Evolutionary conservation across 2,888 invertebrate species (phyloP).

Genomic region (Syrista parreyssii): DNA sequence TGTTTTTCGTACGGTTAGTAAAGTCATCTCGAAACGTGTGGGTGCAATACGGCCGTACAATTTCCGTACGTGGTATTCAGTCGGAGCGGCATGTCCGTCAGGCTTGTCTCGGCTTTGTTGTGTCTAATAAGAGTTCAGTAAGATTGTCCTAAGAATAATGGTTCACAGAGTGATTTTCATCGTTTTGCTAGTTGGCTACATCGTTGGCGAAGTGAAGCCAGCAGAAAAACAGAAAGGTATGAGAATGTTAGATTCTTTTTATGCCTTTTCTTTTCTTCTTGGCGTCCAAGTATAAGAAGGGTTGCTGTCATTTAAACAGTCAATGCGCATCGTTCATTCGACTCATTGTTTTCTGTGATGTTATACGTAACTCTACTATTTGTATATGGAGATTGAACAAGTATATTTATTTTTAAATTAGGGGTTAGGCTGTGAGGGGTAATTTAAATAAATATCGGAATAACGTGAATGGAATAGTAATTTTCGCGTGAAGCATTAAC

Average conservation of each 20-base stretch:
- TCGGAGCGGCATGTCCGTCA: constrained; percentile 21
- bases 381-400: background rate
- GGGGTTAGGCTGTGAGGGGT: background rate
- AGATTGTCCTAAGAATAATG: background rate
- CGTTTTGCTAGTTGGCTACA: background rate
- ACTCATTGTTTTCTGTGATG: background rate
- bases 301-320: background rate
- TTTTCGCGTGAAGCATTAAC: background rate
- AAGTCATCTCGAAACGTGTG: constrained; percentile 3
- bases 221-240: background rate
- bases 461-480: background rate
- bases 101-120: constrained; percentile 1
- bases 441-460: background rate
- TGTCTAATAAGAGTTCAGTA: background rate
- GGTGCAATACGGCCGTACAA: background rate
- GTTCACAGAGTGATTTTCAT: background rate
- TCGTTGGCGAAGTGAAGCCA: background rate
- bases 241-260: background rate
- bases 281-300: background rate
- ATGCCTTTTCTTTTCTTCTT: background rate
- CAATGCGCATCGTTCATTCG: background rate
- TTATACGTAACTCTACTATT: background rate
- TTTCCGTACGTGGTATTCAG: constrained; percentile 17
- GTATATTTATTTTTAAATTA: background rate
- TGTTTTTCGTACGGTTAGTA: background rate